Evolutionary conservation across 2,113 vertebrate genomes (phyloP), one percentile per base, ranked within the genome.

Genomic region (Semicossyphus pulcher): DNA sequence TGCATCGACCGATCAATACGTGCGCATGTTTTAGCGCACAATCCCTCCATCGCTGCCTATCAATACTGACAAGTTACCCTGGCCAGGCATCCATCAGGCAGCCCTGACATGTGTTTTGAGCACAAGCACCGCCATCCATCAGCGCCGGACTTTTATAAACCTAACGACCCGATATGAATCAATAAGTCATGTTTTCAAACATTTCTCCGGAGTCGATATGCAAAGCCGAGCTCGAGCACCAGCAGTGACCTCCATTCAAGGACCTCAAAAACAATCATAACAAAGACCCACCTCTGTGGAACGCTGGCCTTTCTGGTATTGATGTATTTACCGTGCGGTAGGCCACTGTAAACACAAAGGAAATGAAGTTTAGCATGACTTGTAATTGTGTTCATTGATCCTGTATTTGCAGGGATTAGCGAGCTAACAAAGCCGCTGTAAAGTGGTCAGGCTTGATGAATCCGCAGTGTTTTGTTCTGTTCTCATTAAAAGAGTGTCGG

Each of bases 1-100:
- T 85, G 82, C 84, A 90, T 89, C 57, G 29, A 44, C 71, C 26
- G 72, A 92, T 94, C 92, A 79, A 94, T 93, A 85, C 61, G 14
- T 42, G 37, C 23, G 54, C 84, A 87, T 88, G 88, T 85, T 91
- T 89, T 72, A 84, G 62, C 85, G 65, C 69, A 54, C 80, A 80
- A 86, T 80, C 78, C 77, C 81, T 76, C 57, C 57, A 49, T 53
- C 66, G 42, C 78, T 51, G 61, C 67, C 54, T 39, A 67, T 93
- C 91, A 78, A 92, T 91, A 85, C 49, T 11, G 74, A 89, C 84
- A 82, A 49, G 79, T 56, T 82, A 60, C 49, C 56, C 53, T 34
- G 76, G 88, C 80, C 42, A 70, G 78, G 84, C 75, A 88, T 81
- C 84, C 87, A 90, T 93, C 87, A 79, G 80, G 86, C 65, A 41